These are phyloP conservation scores for Cochlearius cochlearius DNA, from an alignment of 2,113 vertebrate species.

Conservation along the genomic window DNA sequence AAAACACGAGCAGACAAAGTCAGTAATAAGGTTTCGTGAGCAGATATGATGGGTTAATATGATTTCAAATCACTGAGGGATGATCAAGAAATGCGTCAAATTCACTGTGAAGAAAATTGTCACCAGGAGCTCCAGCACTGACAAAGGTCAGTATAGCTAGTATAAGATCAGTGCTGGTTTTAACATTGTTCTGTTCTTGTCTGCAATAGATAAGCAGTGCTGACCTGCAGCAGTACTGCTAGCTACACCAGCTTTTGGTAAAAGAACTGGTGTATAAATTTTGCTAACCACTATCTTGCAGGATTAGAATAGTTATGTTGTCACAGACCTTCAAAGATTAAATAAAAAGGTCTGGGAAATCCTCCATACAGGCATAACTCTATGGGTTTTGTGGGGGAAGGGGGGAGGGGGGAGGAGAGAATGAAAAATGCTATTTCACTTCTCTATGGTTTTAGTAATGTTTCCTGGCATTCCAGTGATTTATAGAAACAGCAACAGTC, in stretches of 20 bases:
- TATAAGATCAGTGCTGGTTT: neutral
- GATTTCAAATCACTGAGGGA: neutral
- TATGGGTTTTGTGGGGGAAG: neutral
- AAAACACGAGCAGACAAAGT: neutral
- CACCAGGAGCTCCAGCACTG: neutral
- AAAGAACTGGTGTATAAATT: neutral
- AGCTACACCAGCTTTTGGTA: neutral
- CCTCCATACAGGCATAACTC: neutral
- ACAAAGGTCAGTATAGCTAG: neutral
- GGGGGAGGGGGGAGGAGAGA: neutral
- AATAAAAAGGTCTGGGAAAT: neutral
- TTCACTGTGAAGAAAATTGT: neutral
- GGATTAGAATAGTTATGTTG: neutral
- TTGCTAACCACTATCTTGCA: neutral
- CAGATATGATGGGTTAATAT: neutral
- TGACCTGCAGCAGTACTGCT: neutral
- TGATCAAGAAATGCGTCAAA: neutral
- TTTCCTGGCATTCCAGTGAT: conserved; percentile 24
- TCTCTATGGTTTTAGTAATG: neutral
- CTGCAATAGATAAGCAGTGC: neutral
- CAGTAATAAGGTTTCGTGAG: neutral
- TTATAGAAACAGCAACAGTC: conserved; percentile 22
- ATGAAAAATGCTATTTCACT: neutral
- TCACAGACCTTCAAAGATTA: neutral
- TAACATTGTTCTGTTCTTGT: neutral